Base-by-base conservation (phyloP, 2,888 invertebrate species). In the Cheilosia urbana region DNA sequence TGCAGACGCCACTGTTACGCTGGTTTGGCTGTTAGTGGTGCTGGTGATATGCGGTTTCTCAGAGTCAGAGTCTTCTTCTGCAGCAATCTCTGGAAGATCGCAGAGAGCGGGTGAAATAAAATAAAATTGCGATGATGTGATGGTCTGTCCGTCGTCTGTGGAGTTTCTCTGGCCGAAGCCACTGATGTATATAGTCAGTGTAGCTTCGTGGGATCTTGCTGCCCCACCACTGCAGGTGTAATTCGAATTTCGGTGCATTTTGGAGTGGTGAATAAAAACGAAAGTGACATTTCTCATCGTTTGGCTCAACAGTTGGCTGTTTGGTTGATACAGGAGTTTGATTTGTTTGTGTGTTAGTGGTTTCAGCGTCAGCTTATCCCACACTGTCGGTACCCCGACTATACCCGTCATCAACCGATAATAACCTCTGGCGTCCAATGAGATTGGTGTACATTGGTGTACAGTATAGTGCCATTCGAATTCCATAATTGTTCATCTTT, bases 221-320 rank as follows among this genome's bases (percentile, higher is more conserved):
- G 58, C 79, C 83, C 79, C 83, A 79, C 79, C 63, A 79, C 40
- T 79, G 83, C 83, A 79, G 69, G 83, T 84, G 75, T 84, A 75
- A 75, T 75, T 75, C 80, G 80, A 84, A 66, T 84, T 84, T 84
- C 27, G 75, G 84, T 84, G 84, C 84, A 84, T 76, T 80, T 84
- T 45, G 66, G 49, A 84, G 84, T 76, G 60, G 75, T 71, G 65
- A 75, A 80, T 53, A 57, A 80, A 84, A 84, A 84, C 69, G 84
- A 84, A 84, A 84, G 84, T 84, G 80, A 80, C 80, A 80, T 80
- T 84, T 84, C 71, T 80, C 84, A 84, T 84, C 80, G 75, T 60
- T 80, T 71, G 69, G 55, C 47, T 75, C 24, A 60, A 47, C 53
- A 63, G 79, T 57, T 71, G 30, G 78, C 27, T 69, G 15, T 69